Evolutionary conservation across 2,113 vertebrate species (phyloP), one percentile per base, ranked within the genome.

Genomic region (Anser cygnoides): DNA sequence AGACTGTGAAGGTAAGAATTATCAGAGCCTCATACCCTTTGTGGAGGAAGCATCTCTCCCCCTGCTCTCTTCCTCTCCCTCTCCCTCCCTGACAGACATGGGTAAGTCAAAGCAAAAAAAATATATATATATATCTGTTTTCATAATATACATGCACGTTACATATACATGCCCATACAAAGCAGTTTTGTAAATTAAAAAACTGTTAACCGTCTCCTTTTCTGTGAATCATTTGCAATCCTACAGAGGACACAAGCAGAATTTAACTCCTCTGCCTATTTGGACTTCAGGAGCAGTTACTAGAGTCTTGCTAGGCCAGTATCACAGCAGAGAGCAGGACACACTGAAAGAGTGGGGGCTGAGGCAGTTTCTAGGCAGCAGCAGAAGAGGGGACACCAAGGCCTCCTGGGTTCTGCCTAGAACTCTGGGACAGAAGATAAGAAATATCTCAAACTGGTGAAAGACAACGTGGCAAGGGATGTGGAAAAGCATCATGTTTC

Each of bases 301-400:
- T 2, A 1, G 0, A 75, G 14, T 19, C 41, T 16, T 14, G 12
- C 59, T 61, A 58, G 31, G 39, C 39, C 67, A 63, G 37, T 0
- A 1, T 15, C 46, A 84, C 44, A 3, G 2, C 1, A 4, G 54
- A 92, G 29, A 55, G 54, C 52, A 52, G 10, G 28, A 35, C 22
- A 68, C 1, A 2, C 28, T 1, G 3, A 28, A 61, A 25, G 16
- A 94, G 58, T 3, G 3, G 14, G 20, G 54, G 21, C 67, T 74
- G 37, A 22, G 28, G n/a, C 33, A 66, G 21, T 84, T 70, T 13
- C 63, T 16, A 19, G 11, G 25, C 6, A 14, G 21, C 17, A 76
- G 41, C 13, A 68, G 26, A 23, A 76, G 19, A 62, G 0, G 0
- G 13, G 14, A 26, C 52, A 65, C 11, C 25, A n/a, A 17, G 33